Percentiles rank a stretch among this genome's conserved stretches.
Conservation (phyloP, 1,140 invertebrate genomes). For the Conus ventricosus region DNA sequence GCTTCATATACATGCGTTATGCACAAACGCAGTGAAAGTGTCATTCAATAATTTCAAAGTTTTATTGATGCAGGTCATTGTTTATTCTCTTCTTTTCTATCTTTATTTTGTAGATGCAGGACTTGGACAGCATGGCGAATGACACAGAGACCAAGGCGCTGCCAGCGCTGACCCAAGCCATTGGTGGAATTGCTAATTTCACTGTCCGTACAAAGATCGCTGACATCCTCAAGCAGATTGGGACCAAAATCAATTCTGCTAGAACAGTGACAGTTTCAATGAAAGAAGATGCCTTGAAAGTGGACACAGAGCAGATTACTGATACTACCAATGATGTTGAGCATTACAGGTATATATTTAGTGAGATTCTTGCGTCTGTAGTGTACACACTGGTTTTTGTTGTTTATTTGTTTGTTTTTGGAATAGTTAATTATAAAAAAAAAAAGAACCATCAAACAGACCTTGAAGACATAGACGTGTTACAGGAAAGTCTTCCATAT, state of each 20-base stretch:
- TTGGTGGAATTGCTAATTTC: constrained; percentile 43
- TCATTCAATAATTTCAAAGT: too few species aligned
- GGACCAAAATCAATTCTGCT: constrained; percentile 40
- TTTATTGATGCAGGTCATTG: too few species aligned
- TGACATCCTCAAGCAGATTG: constrained; percentile 45
- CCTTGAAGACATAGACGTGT: too few species aligned
- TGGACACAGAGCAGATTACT: constrained; percentile 45
- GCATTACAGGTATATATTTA: constrained; percentile 52
- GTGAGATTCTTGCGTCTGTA: not conserved
- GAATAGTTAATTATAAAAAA: too few species aligned
- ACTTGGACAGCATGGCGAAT: constrained; percentile 43
- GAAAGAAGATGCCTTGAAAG: constrained; percentile 32
- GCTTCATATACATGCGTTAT: too few species aligned
- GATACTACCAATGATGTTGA: constrained; percentile 45
- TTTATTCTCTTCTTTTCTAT: too few species aligned
- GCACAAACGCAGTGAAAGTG: too few species aligned
- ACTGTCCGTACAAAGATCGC: constrained; percentile 41
- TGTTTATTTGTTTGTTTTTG: not conserved
- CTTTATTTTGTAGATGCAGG: not conserved
- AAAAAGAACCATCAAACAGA: too few species aligned
- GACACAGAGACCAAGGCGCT: constrained; percentile 42
- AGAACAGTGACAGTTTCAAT: constrained; percentile 44
- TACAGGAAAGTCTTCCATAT: too few species aligned
- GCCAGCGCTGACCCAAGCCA: constrained; percentile 39
- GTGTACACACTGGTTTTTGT: too few species aligned